Conservation (phyloP, 1,140 invertebrate species). For the Ctenoplectra terminalis region DNA sequence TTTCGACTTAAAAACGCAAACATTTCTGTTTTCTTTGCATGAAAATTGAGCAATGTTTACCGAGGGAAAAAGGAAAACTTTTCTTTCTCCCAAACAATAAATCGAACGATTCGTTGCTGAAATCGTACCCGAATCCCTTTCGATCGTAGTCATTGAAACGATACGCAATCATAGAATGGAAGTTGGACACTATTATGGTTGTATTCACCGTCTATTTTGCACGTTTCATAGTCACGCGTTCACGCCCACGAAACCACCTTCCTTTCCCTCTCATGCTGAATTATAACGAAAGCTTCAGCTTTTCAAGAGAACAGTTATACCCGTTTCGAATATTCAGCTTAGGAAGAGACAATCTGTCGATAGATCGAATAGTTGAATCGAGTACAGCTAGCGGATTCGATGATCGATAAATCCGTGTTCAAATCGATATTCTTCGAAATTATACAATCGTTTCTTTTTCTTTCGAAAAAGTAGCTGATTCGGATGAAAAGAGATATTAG, state of each 20-base stretch:
- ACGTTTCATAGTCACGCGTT: too few relatives aligned
- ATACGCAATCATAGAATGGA: neutral
- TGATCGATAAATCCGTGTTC: neutral
- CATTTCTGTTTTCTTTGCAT: neutral
- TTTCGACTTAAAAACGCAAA: slow-evolving; percentile 26
- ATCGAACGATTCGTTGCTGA: too few relatives aligned
- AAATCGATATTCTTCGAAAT: too few relatives aligned
- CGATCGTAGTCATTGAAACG: too few relatives aligned
- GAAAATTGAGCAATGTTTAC: neutral
- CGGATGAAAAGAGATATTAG: too few relatives aligned
- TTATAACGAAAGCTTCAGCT: neutral
- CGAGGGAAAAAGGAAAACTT: neutral
- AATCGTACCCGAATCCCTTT: too few relatives aligned
- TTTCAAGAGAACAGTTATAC: neutral
- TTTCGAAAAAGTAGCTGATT: too few relatives aligned
- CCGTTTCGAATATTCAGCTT: too few relatives aligned
- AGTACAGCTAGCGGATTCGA: neutral
- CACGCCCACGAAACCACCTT: neutral
- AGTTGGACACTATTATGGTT: neutral
- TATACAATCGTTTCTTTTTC: too few relatives aligned
- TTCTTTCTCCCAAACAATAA: too few relatives aligned
- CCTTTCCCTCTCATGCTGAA: too few relatives aligned
- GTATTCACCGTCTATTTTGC: neutral
- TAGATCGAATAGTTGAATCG: neutral
- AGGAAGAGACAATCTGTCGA: neutral